Conservation (phyloP, 2,113 vertebrate genomes). For the Bufo bufo region DNA sequence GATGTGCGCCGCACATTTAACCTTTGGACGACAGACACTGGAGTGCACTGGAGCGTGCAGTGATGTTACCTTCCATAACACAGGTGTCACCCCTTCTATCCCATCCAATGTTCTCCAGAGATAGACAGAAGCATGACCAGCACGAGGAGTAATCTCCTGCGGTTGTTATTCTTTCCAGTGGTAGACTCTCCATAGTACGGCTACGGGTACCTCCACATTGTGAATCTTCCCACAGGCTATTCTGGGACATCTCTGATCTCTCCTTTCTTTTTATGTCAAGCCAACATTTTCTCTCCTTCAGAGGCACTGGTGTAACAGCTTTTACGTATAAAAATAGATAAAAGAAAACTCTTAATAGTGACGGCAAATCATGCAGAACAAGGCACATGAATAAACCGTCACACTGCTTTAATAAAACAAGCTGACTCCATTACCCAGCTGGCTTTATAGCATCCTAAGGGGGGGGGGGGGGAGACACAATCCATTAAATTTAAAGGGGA, state of each 20-base stretch:
- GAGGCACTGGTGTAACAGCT: slow-evolving; percentile 47
- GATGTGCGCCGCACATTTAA: slow-evolving; percentile 15
- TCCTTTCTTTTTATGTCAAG: slow-evolving; percentile 54
- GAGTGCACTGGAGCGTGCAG: slow-evolving; percentile 4
- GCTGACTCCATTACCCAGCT: slow-evolving; percentile 11
- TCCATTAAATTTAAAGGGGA: background rate
- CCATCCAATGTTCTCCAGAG: background rate
- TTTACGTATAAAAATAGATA: slow-evolving; percentile 55
- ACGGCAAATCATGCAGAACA: slow-evolving; percentile 53
- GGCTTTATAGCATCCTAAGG: background rate
- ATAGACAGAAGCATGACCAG: background rate
- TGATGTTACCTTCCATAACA: slow-evolving; percentile 5
- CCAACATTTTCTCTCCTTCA: slow-evolving; percentile 51
- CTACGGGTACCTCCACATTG: slow-evolving; percentile 6
- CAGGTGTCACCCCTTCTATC: slow-evolving; percentile 11
- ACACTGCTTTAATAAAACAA: slow-evolving; percentile 51
- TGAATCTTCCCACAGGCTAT: slow-evolving; percentile 48
- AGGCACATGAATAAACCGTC: slow-evolving; percentile 47
- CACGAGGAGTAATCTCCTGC: background rate
- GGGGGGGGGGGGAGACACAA: background rate
- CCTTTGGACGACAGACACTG: slow-evolving; percentile 17
- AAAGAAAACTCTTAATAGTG: slow-evolving; percentile 53
- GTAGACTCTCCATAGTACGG: slow-evolving; percentile 16
- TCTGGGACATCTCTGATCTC: slow-evolving; percentile 53
- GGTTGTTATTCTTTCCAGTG: slow-evolving; percentile 32